Percentiles rank a stretch among this genome's conserved stretches.
phyloP scores from a whole-genome alignment of 2,113 vertebrate genomes.

The Spermophilus dauricus region DNA sequence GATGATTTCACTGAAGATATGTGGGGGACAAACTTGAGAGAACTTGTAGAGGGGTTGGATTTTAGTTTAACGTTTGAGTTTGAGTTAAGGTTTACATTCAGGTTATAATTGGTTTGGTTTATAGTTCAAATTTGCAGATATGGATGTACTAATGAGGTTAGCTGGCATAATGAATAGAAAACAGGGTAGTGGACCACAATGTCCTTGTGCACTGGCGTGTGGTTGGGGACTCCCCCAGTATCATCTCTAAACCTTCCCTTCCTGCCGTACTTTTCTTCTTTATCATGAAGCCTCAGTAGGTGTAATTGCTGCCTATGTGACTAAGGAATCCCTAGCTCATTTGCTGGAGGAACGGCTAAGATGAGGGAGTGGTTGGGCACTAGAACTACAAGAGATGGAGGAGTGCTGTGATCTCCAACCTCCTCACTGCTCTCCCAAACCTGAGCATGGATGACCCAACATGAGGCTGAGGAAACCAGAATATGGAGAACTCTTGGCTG shows the following conservation, averaged over 20 bases:
- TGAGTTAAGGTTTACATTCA: not conserved
- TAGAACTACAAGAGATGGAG: not conserved
- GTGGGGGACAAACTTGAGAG: not conserved
- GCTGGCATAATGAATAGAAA: not conserved
- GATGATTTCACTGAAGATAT: rapidly evolving
- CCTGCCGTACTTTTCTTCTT: not conserved
- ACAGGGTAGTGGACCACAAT: not conserved
- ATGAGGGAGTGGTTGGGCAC: not conserved
- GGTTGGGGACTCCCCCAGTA: not conserved
- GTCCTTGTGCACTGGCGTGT: not conserved
- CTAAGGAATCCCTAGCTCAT: not conserved
- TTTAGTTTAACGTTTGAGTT: not conserved
- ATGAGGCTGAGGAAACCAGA: not conserved
- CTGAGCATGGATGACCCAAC: too few relatives aligned
- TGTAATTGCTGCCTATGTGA: not conserved
- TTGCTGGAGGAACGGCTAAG: not conserved
- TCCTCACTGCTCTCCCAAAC: too few relatives aligned
- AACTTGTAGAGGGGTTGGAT: not conserved
- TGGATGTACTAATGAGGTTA: not conserved
- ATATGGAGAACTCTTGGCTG: not conserved
- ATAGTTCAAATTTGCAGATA: not conserved
- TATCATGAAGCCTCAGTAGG: rapidly evolving
- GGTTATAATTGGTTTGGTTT: not conserved
- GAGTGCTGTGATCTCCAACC: not conserved
- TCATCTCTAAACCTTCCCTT: not conserved